Percentiles rank a stretch among this genome's conserved stretches.
Conservation (phyloP, 2,888 invertebrate genomes). For the Hyles lineata region DNA sequence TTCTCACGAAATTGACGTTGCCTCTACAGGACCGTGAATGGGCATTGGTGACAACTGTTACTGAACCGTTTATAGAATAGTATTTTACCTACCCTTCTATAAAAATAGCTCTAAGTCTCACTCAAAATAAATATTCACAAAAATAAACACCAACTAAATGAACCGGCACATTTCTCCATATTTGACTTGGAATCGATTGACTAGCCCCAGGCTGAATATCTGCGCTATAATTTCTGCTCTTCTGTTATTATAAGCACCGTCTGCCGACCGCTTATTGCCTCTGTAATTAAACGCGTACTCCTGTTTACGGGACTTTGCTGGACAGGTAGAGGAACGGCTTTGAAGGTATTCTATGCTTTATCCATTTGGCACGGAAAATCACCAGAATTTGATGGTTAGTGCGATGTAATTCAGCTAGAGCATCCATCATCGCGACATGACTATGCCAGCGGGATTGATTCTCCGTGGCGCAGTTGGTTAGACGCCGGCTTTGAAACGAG, state of each 20-base stretch:
- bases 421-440: too few species aligned
- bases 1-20: background rate
- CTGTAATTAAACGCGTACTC: constrained; percentile 1
- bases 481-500: too few species aligned
- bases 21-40: too few species aligned
- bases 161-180: constrained; percentile 13
- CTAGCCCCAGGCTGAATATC: constrained; percentile 4
- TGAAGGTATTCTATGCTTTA: background rate
- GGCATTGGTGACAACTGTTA: too few species aligned
- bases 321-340: background rate
- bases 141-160: constrained; percentile 5
- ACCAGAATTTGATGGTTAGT: too few species aligned
- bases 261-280: constrained; percentile 9
- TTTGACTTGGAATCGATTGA: constrained; percentile 10
- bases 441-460: too few species aligned
- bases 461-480: too few species aligned
- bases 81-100: background rate
- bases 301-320: background rate
- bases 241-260: background rate
- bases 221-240: constrained; percentile 10
- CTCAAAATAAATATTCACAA: background rate
- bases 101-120: background rate
- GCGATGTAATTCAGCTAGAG: too few species aligned
- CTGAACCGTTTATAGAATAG: too few species aligned
- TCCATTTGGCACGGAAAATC: too few species aligned